Evolutionary conservation across 2,797 vertebrate genomes (phyloP).

Genomic region (Etheostoma nigrum): DNA sequence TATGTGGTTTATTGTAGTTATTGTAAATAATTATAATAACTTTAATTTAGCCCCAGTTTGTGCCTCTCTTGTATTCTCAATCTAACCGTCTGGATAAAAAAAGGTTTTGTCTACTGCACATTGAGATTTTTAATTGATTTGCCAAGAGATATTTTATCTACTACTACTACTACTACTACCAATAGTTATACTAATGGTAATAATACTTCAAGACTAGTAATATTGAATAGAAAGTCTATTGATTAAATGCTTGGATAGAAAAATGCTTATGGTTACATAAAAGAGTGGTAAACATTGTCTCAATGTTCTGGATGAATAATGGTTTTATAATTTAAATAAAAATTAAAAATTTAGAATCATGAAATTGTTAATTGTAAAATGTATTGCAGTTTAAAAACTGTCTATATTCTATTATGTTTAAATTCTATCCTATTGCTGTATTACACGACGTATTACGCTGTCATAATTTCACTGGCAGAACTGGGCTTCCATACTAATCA

Average conservation of each 20-base stretch:
- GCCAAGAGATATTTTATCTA: no score
- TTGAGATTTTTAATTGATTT: neutral
- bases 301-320: neutral
- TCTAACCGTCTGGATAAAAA: neutral
- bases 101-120: neutral
- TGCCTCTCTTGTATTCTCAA: no score
- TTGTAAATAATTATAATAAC: no score
- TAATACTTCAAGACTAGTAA: neutral
- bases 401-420: no score
- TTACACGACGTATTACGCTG: no score
- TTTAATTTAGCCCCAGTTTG: no score
- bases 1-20: no score
- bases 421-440: no score
- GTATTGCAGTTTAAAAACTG: neutral
- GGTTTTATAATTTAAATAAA: neutral
- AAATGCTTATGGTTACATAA: neutral
- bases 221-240: neutral
- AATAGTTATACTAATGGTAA: neutral
- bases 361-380: neutral
- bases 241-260: neutral
- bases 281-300: neutral
- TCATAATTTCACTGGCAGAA: neutral
- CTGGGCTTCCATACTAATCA: neutral
- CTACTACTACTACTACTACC: no score
- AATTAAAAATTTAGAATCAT: no score